These are phyloP conservation scores for Odiellus spinosus DNA, from an alignment of 2,888 invertebrate genomes.

Conservation along the genomic window DNA sequence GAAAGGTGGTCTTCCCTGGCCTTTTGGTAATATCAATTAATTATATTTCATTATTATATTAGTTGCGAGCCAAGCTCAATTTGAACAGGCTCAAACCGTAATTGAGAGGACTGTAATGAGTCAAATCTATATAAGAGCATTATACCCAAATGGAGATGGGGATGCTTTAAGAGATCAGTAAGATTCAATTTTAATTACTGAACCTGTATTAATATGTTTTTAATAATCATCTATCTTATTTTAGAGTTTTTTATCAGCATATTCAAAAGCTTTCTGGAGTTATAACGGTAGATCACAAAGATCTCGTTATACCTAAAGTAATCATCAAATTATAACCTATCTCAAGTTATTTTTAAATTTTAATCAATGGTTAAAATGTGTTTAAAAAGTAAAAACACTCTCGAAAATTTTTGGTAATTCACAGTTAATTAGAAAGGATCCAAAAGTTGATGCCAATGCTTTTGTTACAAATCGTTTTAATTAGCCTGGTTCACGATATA, in stretches of 20 bases:
- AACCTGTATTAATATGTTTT: too few species aligned
- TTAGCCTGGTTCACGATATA: too few species aligned
- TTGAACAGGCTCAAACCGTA: constrained; percentile 58
- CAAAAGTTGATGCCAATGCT: too few species aligned
- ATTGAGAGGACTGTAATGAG: constrained; percentile 84
- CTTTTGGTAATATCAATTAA: background rate
- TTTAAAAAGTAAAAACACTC: too few species aligned
- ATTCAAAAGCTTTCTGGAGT: constrained; percentile 60
- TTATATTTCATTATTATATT: constrained; percentile 26
- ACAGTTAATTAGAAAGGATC: too few species aligned
- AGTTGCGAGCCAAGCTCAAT: constrained; percentile 50
- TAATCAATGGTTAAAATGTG: background rate
- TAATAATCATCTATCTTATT: too few species aligned
- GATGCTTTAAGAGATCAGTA: constrained; percentile 80
- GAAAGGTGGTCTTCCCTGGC: too few species aligned
- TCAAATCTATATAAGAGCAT: constrained; percentile 72
- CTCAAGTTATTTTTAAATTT: background rate
- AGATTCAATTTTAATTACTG: constrained; percentile 27
- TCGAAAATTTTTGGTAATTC: background rate
- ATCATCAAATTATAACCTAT: background rate
- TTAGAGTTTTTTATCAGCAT: constrained; percentile 69
- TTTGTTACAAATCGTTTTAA: too few species aligned
- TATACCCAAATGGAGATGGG: constrained; percentile 94
- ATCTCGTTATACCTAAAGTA: constrained; percentile 58
- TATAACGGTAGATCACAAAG: constrained; percentile 62